phyloP scores from a whole-genome alignment of 64 coral and sea anemone genomes.

The Cladopsammia gracilis region DNA sequence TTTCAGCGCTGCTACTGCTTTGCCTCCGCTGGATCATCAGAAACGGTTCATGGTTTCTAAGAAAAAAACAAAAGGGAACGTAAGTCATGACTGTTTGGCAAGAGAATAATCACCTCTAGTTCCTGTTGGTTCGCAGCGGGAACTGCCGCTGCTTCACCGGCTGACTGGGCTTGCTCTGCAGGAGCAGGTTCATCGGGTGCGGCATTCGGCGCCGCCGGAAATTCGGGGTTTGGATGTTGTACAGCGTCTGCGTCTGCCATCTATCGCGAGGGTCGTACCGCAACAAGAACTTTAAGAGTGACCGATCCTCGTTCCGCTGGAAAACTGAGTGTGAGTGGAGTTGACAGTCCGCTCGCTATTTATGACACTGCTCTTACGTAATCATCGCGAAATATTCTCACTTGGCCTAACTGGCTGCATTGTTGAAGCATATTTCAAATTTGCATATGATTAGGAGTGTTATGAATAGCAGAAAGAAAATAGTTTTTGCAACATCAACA shows the following conservation, averaged over 20 bases:
- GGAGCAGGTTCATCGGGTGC: background rate
- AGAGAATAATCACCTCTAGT: background rate
- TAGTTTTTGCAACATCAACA: too few relatives aligned
- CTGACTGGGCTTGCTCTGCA: background rate
- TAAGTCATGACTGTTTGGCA: background rate
- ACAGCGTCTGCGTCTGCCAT: background rate
- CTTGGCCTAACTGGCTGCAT: too few relatives aligned
- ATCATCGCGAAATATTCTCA: too few relatives aligned
- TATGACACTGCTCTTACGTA: too few relatives aligned
- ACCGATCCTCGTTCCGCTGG: conserved; percentile 14
- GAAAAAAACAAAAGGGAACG: background rate
- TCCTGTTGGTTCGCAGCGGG: background rate
- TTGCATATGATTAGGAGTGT: too few relatives aligned
- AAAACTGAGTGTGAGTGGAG: too few relatives aligned
- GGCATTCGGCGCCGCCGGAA: background rate
- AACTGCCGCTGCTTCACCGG: background rate
- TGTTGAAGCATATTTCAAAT: too few relatives aligned
- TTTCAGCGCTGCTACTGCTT: background rate
- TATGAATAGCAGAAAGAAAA: too few relatives aligned
- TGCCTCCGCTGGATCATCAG: background rate
- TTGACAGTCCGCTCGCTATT: too few relatives aligned
- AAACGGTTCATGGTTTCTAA: background rate
- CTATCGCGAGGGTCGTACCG: background rate
- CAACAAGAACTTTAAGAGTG: conserved; percentile 3
- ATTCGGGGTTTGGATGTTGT: background rate